Percentiles rank a stretch among this genome's conserved stretches.
Conservation (phyloP, 2,113 vertebrate genomes). For the Erythrocercus mccallii region DNA sequence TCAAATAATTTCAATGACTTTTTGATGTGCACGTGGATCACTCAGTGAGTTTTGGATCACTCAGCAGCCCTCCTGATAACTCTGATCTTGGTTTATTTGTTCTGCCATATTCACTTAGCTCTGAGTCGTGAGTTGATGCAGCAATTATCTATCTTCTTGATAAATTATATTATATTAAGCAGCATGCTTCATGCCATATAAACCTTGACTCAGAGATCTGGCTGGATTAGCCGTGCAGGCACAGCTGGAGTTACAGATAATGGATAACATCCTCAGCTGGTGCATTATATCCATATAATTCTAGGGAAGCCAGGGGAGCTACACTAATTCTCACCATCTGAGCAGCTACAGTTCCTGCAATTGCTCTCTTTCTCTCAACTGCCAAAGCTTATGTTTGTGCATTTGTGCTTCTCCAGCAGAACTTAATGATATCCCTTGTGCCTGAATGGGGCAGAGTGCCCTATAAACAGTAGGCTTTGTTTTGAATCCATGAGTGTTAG, state of each 20-base stretch:
- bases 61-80: neutral
- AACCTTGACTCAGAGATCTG: neutral
- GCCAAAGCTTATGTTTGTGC: neutral
- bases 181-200: neutral
- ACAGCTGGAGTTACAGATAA: conserved; percentile 26
- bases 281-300: neutral
- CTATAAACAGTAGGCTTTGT: neutral
- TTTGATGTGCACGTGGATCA: neutral
- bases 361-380: neutral
- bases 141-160: neutral
- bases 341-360: neutral
- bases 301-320: neutral
- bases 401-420: neutral
- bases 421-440: neutral
- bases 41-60: neutral
- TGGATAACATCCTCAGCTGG: conserved; percentile 20
- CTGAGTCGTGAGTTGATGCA: neutral
- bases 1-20: neutral
- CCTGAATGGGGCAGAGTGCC: neutral
- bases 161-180: neutral
- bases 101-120: neutral
- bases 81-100: neutral
- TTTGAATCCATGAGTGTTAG: neutral
- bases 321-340: neutral
- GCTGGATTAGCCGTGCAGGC: neutral